Evolutionary conservation across 2,888 invertebrate species (phyloP).

Genomic region (Drosophila vallismaia): DNA sequence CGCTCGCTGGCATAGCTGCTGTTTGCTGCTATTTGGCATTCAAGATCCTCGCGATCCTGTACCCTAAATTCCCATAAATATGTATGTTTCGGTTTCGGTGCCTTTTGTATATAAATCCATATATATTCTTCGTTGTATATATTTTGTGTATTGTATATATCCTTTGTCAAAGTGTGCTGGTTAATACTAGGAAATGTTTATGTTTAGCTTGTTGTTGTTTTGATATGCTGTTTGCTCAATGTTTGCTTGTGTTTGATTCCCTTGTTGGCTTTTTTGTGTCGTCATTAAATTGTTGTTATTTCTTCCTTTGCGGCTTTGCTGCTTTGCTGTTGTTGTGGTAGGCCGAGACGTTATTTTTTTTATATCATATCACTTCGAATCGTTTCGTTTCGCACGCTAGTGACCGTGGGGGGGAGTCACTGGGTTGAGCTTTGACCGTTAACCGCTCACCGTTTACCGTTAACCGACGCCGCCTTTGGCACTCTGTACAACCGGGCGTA

Average conservation of each 20-base stretch:
- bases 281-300: slow-evolving; percentile 14
- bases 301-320: not conserved
- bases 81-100: slow-evolving; percentile 4
- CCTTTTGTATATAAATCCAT: slow-evolving; percentile 15
- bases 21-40: not conserved
- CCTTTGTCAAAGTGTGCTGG: slow-evolving; percentile 1
- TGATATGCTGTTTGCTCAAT: slow-evolving; percentile 41
- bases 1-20: slow-evolving; percentile 26
- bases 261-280: slow-evolving; percentile 5
- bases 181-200: slow-evolving; percentile 40
- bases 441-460: not conserved
- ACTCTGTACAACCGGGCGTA: slow-evolving; percentile 50
- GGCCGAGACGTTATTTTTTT: slow-evolving; percentile 44
- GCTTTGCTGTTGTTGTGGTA: slow-evolving; percentile 50
- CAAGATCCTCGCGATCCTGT: slow-evolving; percentile 15
- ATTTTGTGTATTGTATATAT: not conserved
- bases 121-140: slow-evolving; percentile 16
- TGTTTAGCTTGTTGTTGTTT: slow-evolving; percentile 32
- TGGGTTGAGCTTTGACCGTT: not conserved
- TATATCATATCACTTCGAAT: slow-evolving; percentile 2
- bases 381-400: slow-evolving; percentile 2
- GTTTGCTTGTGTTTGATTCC: slow-evolving; percentile 11
- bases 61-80: slow-evolving; percentile 25
- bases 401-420: not conserved
- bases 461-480: slow-evolving; percentile 6